Base-by-base conservation (phyloP, 2,113 vertebrate species). In the Engystomops pustulosus region DNA sequence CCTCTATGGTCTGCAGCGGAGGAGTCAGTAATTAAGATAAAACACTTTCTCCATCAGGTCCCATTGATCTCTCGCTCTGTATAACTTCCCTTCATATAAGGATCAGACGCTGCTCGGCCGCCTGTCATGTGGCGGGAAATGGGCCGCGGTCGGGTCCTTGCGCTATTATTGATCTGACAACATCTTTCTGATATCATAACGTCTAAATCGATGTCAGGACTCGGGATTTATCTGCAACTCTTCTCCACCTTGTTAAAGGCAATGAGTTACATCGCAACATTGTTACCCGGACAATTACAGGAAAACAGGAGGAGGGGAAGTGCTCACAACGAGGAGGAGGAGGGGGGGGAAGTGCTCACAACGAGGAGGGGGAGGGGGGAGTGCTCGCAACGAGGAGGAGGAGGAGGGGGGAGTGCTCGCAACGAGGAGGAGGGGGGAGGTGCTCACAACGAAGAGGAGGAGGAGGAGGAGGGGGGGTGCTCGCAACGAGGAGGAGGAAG, bases 181-280 rank as follows among this genome's bases (percentile, higher is more conserved):
- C 14, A 69, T 70, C 47, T 68, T 69, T 81, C 18, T 70, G 30
- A 69, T 81, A 53, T 34, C 32, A 53, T 81, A 81, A 81, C 55
- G 32, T 45, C 0, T 36, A 53, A 69, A 81, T 81, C 30, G 30
- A 70, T 69, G 62, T 68, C 27, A 70, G 30, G 23, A 38, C 58
- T 11, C 58, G 3, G n/a, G 38, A 34, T 23, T 18, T 55, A 36
- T 80, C 17, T 23, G n/a, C 1, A 15, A n/a, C 77, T 79, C 53
- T 45, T 67, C 12, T 79, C 53, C 10, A 11, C 9, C 18, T 60
- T n/a, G 36, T 11, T 34, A 80, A 68, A 80, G 10, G 1, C 53
- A 44, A 27, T 23, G 20, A 10, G 23, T 60, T 27, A 4, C 55
- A 3, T 12, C n/a, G n/a, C n/a, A n/a, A n/a, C n/a, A n/a, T n/a